Evolutionary conservation across 2,113 vertebrate species (phyloP), one percentile per base, ranked within the genome.

Genomic region (Cottus gobio): DNA sequence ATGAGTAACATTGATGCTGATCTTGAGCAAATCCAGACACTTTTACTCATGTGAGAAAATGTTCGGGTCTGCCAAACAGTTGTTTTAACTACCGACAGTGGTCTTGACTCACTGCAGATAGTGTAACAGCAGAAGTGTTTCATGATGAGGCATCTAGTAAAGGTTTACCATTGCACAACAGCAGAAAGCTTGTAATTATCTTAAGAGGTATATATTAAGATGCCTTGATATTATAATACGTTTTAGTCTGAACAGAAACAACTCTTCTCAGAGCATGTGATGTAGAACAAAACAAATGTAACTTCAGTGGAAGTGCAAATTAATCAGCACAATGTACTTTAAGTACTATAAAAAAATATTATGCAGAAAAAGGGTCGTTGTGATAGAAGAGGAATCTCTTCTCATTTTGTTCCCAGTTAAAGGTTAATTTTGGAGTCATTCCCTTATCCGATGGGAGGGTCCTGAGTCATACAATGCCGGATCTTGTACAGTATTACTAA

Each of bases 41-140:
- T 71, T 79, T 77, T 85, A 79, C 77, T 85, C 57, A 82, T 76
- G 22, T 74, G 84, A 68, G 75, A 73, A 83, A 73, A 68, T 34
- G 5, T 20, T 69, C 18, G 5, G 26, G 11, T 3, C 30, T 64
- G 2, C 26, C 30, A 63, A 79, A 42, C 34, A 22, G 58, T 57
- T 54, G 58, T 62, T 85, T 77, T 61, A 67, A 42, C 30, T 28
- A 3, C 39, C 15, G 13, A 37, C 54, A 50, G 42, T 61, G 20
- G 34, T 39, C 12, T 50, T 85, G 89, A 89, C 50, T 85, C 77
- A 88, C 50, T 13, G 8, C 52, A 74, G 77, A 76, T 75, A 42
- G 7, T 30, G 48, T 56, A 5, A 56, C 2, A 16, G 28, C 26
- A 26, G n/a, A 30, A 58, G 57, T 31, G 28, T 58, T 58, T 58